Percentiles rank a stretch among this genome's conserved stretches.
Evolutionary conservation across 1,140 invertebrate species (phyloP).

Genomic region (Druon quercuslanigerum): DNA sequence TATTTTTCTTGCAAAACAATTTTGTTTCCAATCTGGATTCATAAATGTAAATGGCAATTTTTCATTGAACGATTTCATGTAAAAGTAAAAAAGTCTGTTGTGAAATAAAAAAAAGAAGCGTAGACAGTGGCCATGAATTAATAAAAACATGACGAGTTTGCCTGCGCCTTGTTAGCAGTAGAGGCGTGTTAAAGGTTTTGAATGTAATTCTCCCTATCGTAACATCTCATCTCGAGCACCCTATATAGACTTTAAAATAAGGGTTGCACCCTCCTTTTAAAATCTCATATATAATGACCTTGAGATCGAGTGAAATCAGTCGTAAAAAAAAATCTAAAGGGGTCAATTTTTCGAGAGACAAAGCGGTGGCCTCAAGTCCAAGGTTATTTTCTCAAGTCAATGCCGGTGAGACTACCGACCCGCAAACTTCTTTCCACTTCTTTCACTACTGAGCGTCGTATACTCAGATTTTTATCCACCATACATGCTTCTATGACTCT

Average conservation of each 20-base stretch:
- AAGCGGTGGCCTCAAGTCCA: constrained; percentile 28
- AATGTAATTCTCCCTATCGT: constrained; percentile 6
- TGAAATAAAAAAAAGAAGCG: not conserved
- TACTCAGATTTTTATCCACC: constrained; percentile 25
- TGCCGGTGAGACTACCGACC: constrained; percentile 9
- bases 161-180: not conserved
- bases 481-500: constrained; percentile 14
- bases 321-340: constrained; percentile 7
- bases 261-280: constrained; percentile 24
- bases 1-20: too few relatives aligned
- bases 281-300: constrained; percentile 19
- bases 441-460: constrained; percentile 25
- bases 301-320: constrained; percentile 20
- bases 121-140: constrained; percentile 2
- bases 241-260: constrained; percentile 10
- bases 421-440: constrained; percentile 10
- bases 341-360: constrained; percentile 29
- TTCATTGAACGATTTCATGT: not conserved
- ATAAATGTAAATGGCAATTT: too few relatives aligned
- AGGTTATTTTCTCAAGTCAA: constrained; percentile 29
- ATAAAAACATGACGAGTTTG: not conserved
- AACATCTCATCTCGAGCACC: constrained; percentile 14
- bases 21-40: too few relatives aligned
- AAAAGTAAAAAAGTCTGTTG: not conserved
- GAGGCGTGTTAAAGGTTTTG: not conserved